These are phyloP conservation scores for Tribolium freemani DNA, from an alignment of 2,888 invertebrate genomes.

Conservation along the genomic window DNA sequence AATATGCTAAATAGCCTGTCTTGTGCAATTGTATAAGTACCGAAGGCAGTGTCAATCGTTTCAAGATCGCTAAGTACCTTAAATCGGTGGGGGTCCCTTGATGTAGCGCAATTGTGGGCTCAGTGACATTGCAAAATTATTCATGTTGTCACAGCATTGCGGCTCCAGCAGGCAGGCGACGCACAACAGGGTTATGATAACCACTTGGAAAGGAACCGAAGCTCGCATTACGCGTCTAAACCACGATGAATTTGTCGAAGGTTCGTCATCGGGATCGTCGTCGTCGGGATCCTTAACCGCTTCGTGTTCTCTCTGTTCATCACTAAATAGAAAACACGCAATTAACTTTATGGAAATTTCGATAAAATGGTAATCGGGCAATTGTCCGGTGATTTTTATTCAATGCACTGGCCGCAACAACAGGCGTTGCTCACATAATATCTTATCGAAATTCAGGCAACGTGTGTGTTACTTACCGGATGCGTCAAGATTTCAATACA, in stretches of 20 bases:
- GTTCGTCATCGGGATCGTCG: constrained; percentile 71
- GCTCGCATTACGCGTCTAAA: constrained; percentile 80
- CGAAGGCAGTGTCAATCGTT: constrained; percentile 42
- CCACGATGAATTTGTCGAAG: constrained; percentile 71
- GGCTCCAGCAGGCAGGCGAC: constrained; percentile 83
- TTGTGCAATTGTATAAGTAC: constrained; percentile 45
- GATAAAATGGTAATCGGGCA: constrained; percentile 30
- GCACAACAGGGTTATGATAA: constrained; percentile 80
- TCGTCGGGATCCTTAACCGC: constrained; percentile 62
- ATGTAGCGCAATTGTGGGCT: constrained; percentile 87
- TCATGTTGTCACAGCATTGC: constrained; percentile 83
- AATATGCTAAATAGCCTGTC: constrained; percentile 52
- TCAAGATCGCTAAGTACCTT: constrained; percentile 60
- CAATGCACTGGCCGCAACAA: constrained; percentile 42
- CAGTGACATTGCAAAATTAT: constrained; percentile 81
- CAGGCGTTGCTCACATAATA: constrained; percentile 50
- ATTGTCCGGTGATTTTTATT: constrained; percentile 42
- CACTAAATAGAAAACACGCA: constrained; percentile 55
- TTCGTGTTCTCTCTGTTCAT: constrained; percentile 48
- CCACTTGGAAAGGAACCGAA: constrained; percentile 84
- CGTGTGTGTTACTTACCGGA: constrained; percentile 54
- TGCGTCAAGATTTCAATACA: constrained; percentile 45
- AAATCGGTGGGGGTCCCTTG: constrained; percentile 86
- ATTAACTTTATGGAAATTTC: neutral
- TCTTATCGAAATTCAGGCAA: constrained; percentile 47